Evolutionary conservation across 2,113 vertebrate genomes (phyloP).

Genomic region (Oryzias celebensis): DNA sequence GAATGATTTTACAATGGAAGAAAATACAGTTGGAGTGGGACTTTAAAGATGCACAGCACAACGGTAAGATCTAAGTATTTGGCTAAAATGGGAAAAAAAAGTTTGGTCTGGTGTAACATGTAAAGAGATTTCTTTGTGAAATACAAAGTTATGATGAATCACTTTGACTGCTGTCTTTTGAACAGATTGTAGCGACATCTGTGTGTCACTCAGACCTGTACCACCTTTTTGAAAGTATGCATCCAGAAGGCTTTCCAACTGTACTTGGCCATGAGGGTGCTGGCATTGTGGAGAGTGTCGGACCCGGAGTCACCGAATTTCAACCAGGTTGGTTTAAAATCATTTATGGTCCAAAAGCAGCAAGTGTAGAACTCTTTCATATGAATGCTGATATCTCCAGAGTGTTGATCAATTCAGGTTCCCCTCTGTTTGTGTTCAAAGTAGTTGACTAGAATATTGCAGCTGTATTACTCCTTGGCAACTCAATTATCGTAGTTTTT

Average conservation of each 20-base stretch:
- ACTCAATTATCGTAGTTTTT: no score
- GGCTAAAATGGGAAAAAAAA: no score
- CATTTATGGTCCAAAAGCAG: not conserved
- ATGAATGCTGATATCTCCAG: no score
- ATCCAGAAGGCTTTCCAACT: constrained; percentile 69
- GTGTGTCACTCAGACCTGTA: constrained; percentile 83
- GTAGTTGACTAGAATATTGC: no score
- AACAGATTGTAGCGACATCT: constrained; percentile 82
- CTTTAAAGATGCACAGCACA: not conserved
- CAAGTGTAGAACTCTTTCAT: not conserved
- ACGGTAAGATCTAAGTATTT: no score
- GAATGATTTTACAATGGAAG: no score
- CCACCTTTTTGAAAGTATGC: constrained; percentile 63
- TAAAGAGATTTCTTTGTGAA: no score
- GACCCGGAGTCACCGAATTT: constrained; percentile 80
- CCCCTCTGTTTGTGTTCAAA: no score
- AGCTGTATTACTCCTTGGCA: no score
- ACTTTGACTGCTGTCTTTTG: not conserved
- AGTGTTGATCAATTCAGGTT: no score
- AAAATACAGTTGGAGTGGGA: no score
- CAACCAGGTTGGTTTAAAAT: constrained; percentile 71
- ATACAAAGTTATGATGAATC: not conserved
- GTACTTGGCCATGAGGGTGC: constrained; percentile 85
- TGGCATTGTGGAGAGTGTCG: constrained; percentile 85
- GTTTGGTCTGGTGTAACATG: no score